A percentile compares a stretch with the other conserved stretches of the same genome.
phyloP scores from a whole-genome alignment of 64 coral and sea anemone genomes.

The Catalaphyllia jardinei region DNA sequence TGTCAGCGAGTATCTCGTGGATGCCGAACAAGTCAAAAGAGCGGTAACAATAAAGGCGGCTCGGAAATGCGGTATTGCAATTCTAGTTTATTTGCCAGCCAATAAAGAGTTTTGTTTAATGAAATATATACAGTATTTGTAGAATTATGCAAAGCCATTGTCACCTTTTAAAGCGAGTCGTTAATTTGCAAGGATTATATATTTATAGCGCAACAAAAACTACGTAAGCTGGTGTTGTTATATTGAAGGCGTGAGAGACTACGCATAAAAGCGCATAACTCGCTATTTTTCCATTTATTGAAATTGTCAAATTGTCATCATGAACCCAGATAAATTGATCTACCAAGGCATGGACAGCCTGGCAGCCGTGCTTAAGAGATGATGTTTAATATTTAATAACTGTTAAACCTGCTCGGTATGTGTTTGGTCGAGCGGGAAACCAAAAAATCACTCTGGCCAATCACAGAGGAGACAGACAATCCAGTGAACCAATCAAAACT shows the following conservation, averaged over 20 bases:
- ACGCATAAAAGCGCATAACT: too few relatives aligned
- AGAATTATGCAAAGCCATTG: neutral
- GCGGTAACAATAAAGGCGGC: neutral
- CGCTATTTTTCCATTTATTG: too few relatives aligned
- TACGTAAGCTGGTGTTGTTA: neutral
- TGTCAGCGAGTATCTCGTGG: neutral
- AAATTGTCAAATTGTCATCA: too few relatives aligned
- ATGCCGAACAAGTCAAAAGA: neutral
- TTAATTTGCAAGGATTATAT: neutral
- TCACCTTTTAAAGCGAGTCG: neutral
- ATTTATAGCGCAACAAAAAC: neutral
- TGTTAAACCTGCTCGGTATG: too few relatives aligned
- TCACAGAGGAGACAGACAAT: too few relatives aligned
- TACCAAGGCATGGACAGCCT: too few relatives aligned
- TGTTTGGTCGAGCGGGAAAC: too few relatives aligned
- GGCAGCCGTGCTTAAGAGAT: too few relatives aligned
- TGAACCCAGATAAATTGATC: too few relatives aligned
- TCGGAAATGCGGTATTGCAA: neutral
- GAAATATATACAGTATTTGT: neutral
- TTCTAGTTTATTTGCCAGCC: slow-evolving; percentile 1
- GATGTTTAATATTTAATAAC: too few relatives aligned
- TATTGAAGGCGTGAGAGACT: neutral
- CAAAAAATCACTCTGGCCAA: too few relatives aligned
- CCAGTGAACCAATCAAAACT: too few relatives aligned
- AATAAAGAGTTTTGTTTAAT: slow-evolving; percentile 24